Conservation (phyloP, 2,113 vertebrate species). For the Pterocles orientalis region DNA sequence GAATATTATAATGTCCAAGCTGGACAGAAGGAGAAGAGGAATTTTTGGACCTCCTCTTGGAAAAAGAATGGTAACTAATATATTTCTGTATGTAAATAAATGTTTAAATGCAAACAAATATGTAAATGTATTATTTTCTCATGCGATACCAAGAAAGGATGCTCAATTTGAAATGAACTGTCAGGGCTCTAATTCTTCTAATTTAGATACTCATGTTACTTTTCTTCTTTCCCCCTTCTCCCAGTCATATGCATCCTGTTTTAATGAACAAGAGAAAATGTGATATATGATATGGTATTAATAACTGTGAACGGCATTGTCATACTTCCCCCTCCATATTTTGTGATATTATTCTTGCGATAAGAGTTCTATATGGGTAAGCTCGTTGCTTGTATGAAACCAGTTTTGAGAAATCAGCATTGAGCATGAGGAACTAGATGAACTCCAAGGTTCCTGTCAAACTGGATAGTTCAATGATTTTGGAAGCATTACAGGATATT, state of each 20-base stretch:
- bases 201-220: background rate
- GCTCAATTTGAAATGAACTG: background rate
- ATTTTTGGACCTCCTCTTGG: constrained; percentile 87
- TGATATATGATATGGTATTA: background rate
- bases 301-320: background rate
- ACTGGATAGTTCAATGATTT: background rate
- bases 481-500: background rate
- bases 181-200: background rate
- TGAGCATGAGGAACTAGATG: background rate
- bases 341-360: background rate
- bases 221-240: background rate
- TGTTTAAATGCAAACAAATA: background rate
- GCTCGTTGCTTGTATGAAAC: background rate
- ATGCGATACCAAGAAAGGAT: background rate
- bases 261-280: background rate
- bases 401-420: background rate
- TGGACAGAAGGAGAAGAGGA: constrained; percentile 90
- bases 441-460: background rate
- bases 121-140: background rate
- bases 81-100: background rate
- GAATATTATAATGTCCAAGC: constrained; percentile 90
- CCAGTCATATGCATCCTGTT: background rate
- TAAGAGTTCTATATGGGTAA: background rate
- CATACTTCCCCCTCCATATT: background rate
- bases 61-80: constrained; percentile 83